These are phyloP conservation scores for Pachyramphus minor DNA, from an alignment of 2,113 vertebrate genomes.

Conservation along the genomic window DNA sequence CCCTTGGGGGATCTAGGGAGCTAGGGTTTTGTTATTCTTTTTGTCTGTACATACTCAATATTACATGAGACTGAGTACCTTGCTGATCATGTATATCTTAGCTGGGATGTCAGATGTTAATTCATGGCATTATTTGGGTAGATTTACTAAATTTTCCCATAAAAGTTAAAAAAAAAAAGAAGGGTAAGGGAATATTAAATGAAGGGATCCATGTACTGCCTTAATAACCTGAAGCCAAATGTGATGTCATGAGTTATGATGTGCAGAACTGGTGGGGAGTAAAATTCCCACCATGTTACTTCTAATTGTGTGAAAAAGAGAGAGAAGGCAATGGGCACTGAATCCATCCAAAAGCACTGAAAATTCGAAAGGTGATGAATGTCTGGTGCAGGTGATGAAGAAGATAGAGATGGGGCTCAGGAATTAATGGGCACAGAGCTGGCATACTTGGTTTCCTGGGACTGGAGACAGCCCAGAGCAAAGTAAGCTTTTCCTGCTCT, in stretches of 20 bases:
- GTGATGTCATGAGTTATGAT: background rate
- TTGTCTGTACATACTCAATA: background rate
- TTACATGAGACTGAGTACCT: background rate
- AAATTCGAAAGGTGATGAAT: background rate
- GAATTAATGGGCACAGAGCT: fast-evolving
- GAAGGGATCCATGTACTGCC: background rate
- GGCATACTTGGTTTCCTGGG: background rate
- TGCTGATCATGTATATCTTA: background rate
- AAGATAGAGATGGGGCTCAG: background rate
- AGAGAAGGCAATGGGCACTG: background rate
- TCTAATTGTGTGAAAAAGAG: background rate
- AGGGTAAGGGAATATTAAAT: background rate
- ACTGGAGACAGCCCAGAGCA: background rate
- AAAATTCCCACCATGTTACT: background rate
- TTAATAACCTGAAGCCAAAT: background rate
- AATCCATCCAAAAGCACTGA: background rate
- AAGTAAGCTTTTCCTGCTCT: background rate
- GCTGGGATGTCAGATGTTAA: background rate
- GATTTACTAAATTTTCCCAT: background rate
- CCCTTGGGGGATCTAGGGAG: background rate
- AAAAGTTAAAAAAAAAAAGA: fast-evolving
- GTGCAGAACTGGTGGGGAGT: background rate
- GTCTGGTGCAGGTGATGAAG: background rate
- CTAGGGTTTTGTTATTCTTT: background rate
- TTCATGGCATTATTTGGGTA: background rate